phyloP scores from a whole-genome alignment of 2,113 vertebrate genomes.

The Onychorhynchus coronatus region DNA sequence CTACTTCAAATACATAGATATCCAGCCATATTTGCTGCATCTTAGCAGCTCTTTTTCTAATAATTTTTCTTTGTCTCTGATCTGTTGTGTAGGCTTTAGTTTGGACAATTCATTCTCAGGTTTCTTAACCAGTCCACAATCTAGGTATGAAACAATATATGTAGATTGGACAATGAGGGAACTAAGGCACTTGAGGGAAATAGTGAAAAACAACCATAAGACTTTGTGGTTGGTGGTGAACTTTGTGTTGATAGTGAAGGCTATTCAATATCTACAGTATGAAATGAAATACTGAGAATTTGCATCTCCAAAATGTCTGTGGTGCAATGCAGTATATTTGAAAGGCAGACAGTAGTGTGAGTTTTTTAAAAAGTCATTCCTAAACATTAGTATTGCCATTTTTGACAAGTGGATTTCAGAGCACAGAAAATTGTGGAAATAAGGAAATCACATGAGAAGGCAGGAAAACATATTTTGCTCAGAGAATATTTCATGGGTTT shows the following conservation, averaged over 20 bases:
- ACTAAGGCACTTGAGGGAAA: neutral
- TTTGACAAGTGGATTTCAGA: neutral
- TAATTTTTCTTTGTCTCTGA: neutral
- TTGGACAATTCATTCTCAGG: neutral
- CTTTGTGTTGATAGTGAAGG: neutral
- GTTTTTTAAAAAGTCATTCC: neutral
- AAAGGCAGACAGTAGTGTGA: neutral
- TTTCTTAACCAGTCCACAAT: neutral
- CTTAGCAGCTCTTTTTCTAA: neutral
- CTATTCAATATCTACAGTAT: neutral
- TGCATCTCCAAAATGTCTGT: neutral
- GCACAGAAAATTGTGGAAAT: neutral
- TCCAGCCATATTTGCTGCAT: neutral
- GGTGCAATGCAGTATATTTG: neutral
- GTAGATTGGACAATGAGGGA: neutral
- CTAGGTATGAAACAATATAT: fast-evolving
- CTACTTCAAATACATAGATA: neutral
- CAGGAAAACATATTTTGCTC: neutral
- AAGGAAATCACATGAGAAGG: neutral
- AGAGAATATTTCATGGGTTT: neutral
- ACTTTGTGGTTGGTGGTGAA: neutral
- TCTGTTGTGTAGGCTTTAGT: neutral
- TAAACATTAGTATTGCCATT: neutral
- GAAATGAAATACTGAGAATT: neutral
- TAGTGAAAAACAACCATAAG: neutral